These are phyloP conservation scores for Stenolophus ochropezus DNA, from an alignment of 2,888 invertebrate species.

Conservation along the genomic window DNA sequence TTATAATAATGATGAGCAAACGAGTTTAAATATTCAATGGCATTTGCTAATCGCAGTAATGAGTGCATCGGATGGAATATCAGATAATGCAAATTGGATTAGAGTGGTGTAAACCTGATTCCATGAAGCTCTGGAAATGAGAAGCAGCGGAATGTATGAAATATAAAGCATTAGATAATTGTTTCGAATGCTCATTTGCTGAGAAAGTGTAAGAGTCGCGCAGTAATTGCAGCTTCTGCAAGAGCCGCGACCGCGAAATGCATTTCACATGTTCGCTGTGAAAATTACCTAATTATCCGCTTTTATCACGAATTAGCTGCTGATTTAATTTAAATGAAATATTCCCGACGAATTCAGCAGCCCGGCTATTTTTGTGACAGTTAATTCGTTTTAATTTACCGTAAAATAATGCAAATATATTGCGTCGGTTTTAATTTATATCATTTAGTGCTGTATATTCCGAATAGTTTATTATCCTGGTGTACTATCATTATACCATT, in stretches of 20 bases:
- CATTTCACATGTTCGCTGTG: constrained; percentile 45
- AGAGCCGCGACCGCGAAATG: constrained; percentile 27
- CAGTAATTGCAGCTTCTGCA: neutral
- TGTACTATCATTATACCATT: neutral
- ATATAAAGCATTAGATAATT: constrained; percentile 42
- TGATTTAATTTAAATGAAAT: constrained; percentile 49
- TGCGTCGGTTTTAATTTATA: constrained; percentile 31
- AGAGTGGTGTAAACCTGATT: constrained; percentile 6
- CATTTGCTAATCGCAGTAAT: neutral
- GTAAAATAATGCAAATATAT: constrained; percentile 38
- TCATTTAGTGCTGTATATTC: neutral
- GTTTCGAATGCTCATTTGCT: constrained; percentile 19
- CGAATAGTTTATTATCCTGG: neutral
- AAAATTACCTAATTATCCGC: constrained; percentile 48
- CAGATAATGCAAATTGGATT: constrained; percentile 1
- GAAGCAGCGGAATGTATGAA: constrained; percentile 29
- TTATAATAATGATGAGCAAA: neutral
- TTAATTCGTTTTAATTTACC: constrained; percentile 42
- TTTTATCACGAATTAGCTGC: constrained; percentile 51
- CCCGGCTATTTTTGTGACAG: constrained; percentile 28
- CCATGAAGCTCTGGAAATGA: neutral
- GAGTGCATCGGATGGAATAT: neutral
- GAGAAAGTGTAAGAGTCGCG: constrained; percentile 28
- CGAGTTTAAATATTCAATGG: neutral
- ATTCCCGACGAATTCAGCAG: neutral